phyloP scores from a whole-genome alignment of 2,113 vertebrate species.

The Donacobius atricapilla region DNA sequence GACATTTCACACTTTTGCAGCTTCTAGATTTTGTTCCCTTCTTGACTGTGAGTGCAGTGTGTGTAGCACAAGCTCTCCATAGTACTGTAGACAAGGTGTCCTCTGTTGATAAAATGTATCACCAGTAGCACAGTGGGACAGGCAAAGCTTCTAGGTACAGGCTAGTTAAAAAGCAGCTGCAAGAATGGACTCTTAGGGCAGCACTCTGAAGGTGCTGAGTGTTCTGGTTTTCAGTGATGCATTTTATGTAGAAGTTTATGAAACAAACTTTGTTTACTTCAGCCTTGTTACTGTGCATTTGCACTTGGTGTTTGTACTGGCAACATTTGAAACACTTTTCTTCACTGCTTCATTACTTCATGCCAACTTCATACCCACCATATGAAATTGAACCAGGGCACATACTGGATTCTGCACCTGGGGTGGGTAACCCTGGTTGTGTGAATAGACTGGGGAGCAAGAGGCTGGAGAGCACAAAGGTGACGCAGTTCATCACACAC shows the following conservation, averaged over 20 bases:
- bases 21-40: background rate
- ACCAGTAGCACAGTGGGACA: background rate
- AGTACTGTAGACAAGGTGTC: background rate
- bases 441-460: too few relatives aligned
- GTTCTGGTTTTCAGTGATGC: background rate
- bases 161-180: background rate
- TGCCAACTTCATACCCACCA: background rate
- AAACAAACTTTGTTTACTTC: background rate
- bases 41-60: background rate
- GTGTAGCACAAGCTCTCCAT: constrained; percentile 46
- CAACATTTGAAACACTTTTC: background rate
- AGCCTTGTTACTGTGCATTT: background rate
- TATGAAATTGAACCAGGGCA: background rate
- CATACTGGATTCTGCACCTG: background rate
- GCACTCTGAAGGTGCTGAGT: background rate
- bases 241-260: background rate
- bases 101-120: background rate
- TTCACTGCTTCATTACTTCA: background rate
- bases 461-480: background rate
- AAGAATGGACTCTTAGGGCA: background rate
- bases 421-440: background rate
- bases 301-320: background rate
- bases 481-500: too few relatives aligned
- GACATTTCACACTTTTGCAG: background rate
- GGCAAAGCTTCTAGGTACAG: background rate